Percentiles rank a stretch among this genome's conserved stretches.
Conservation (phyloP, 1,140 invertebrate species). For the Sycophila sp. region DNA sequence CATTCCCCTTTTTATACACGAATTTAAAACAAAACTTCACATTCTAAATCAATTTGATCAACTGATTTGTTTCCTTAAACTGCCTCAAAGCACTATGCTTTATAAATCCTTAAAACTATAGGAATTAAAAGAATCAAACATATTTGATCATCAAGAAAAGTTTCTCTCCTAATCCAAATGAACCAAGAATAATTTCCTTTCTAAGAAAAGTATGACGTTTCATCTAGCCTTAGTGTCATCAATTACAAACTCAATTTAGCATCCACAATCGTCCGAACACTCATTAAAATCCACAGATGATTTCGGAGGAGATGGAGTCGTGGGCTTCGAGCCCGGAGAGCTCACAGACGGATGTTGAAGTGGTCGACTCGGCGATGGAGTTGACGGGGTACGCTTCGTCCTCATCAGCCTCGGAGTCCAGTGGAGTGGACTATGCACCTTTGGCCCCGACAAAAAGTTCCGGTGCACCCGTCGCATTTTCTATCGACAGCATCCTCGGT, state of each 20-base stretch:
- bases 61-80: no score
- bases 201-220: no score
- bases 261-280: no score
- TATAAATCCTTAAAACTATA: no score
- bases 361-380: not conserved
- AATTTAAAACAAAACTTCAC: no score
- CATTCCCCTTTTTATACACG: no score
- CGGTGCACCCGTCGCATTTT: not conserved
- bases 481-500: slow-evolving; percentile 26
- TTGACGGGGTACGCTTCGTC: no score
- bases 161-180: no score
- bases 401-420: slow-evolving; percentile 6
- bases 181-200: no score
- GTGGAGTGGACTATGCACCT: not conserved
- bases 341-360: not conserved
- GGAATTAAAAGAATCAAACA: no score
- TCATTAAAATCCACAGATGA: slow-evolving; percentile 8
- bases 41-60: no score
- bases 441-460: not conserved
- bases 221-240: not conserved
- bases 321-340: slow-evolving; percentile 16
- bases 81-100: no score
- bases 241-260: not conserved
- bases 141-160: not conserved
- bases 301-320: slow-evolving; percentile 17